A percentile compares a stretch with the other conserved stretches of the same genome.
These are phyloP conservation scores for Diarsia dahlii DNA, from an alignment of 2,888 invertebrate species.

Conservation along the genomic window DNA sequence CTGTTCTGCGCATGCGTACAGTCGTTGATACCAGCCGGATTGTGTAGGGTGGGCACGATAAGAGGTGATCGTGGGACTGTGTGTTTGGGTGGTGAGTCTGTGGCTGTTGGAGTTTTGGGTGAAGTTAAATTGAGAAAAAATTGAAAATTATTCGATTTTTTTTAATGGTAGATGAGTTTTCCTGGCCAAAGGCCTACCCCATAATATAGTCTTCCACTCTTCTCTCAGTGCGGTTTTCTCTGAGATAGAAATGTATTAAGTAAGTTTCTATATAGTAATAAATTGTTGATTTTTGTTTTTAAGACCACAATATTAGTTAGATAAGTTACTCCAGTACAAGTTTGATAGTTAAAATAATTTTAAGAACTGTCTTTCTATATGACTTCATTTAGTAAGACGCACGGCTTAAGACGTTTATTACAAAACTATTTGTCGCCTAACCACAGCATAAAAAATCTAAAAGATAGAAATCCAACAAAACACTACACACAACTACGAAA, in stretches of 20 bases:
- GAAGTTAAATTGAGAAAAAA: neutral
- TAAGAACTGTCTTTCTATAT: too few species aligned
- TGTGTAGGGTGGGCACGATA: slow-evolving; percentile 74
- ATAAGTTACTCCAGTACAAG: neutral
- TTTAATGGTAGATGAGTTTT: neutral
- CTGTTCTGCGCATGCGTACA: slow-evolving; percentile 82
- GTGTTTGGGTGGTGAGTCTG: neutral
- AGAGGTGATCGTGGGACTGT: slow-evolving; percentile 1
- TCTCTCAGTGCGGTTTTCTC: too few species aligned
- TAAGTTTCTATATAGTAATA: too few species aligned
- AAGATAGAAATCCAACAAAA: neutral
- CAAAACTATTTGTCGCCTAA: neutral
- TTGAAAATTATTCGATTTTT: neutral
- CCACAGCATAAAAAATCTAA: neutral
- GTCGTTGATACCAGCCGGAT: slow-evolving; percentile 76
- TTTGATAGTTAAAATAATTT: neutral
- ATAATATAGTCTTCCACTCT: too few species aligned
- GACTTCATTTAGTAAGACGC: too few species aligned
- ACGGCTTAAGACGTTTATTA: too few species aligned
- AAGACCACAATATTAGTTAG: neutral
- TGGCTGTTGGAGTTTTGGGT: neutral
- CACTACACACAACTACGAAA: slow-evolving; percentile 20
- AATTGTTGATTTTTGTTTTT: neutral
- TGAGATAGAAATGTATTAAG: too few species aligned
- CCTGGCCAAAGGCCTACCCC: too few species aligned